A percentile compares a stretch with the other conserved stretches of the same genome.
Conservation (phyloP, 1,140 invertebrate genomes). For the Oreohelix idahoensis region DNA sequence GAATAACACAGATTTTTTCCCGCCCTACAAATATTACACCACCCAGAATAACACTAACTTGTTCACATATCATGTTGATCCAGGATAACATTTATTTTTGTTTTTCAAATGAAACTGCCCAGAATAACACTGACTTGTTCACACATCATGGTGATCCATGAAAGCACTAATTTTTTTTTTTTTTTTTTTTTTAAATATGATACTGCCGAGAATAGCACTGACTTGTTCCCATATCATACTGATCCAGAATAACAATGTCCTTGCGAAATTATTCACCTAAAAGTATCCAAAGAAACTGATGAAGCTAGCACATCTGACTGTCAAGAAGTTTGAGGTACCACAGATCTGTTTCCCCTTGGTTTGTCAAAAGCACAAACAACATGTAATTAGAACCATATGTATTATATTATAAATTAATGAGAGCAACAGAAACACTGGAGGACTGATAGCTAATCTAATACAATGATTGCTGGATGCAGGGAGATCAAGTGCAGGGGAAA, state of each 20-base stretch:
- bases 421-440: not conserved
- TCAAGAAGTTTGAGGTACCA: not conserved
- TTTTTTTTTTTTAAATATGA: no score
- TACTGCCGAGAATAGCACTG: no score
- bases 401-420: not conserved
- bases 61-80: no score
- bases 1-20: no score
- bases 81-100: no score
- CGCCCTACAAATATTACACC: no score
- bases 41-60: no score
- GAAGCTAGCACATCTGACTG: not conserved
- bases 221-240: no score
- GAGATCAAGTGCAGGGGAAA: not conserved
- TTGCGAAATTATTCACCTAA: not conserved
- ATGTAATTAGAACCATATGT: not conserved
- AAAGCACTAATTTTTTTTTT: no score
- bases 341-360: not conserved
- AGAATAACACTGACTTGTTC: no score
- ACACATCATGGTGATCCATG: no score
- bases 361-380: conserved; percentile 7
- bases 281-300: not conserved
- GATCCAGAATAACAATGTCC: not conserved
- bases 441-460: not conserved
- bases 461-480: not conserved
- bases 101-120: no score